Base-by-base conservation (phyloP, 2,797 vertebrate genomes). In the Megalops cyprinoides region DNA sequence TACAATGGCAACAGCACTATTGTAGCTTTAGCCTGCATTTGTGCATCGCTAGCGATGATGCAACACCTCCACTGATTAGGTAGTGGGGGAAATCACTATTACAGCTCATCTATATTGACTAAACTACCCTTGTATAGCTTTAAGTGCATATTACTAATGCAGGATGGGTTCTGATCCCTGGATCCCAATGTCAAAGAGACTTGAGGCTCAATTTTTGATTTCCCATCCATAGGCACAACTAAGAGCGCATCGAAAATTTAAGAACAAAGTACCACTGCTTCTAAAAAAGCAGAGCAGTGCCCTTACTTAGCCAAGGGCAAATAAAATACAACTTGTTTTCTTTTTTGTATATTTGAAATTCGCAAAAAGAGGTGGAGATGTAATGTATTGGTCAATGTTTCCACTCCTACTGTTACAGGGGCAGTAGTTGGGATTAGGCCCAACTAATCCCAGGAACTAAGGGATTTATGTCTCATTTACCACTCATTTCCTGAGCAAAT, bases 301-400 rank as follows among this genome's bases (percentile, higher is more conserved):
- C 25, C 12, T 55, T 34, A 34, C 28, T 80, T 42, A n/a, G 44
- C 71, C 60, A 80, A 74, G 37, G 55, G 56, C 28, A 75, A 80
- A 56, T 34, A 51, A 76, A 58, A 76, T 28, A 34, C 25, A 44
- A 39, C 44, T 42, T 10, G 31, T 46, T 18, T 81, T 20, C 25
- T 62, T 25, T n/a, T 76, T 39, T 48, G 58, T 74, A 76, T 42
- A 77, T 5, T 58, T 42, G 4, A 42, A 31, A 76, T 37, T 18
- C 48, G 74, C 39, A 34, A 0, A 23, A 25, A 80, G 56, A 42
- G 42, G 65, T 14, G 14, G 65, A 69, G 34, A 69, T 20, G 6
- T 2, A 20, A 39, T 39, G 34, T 69, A 2, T 18, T n/a, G n/a
- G n/a, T n/a, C n/a, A n/a, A n/a, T n/a, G n/a, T n/a, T n/a, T n/a